phyloP scores from a whole-genome alignment of 1,140 invertebrate species.

The Helicoverpa zea region DNA sequence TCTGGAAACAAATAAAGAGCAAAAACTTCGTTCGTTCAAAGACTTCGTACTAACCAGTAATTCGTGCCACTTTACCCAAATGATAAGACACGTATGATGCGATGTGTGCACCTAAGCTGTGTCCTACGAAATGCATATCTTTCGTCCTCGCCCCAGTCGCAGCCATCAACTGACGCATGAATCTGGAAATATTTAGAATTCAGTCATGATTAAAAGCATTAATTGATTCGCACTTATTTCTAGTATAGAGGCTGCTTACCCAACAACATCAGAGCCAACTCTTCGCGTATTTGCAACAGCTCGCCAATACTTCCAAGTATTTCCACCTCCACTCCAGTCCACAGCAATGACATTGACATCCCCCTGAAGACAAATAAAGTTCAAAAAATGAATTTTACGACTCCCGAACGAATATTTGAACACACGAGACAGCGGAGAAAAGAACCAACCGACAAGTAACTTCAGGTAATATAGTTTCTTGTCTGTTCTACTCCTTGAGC shows the following conservation, averaged over 20 bases:
- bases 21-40: too few relatives aligned
- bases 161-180: conserved; percentile 74
- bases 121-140: conserved; percentile 88
- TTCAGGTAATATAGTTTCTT: too few relatives aligned
- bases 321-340: conserved; percentile 88
- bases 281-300: conserved; percentile 87
- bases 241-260: conserved; percentile 66
- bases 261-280: conserved; percentile 86
- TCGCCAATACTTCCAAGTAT: conserved; percentile 88
- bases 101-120: conserved; percentile 89
- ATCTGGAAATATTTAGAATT: conserved; percentile 62
- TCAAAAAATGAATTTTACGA: background rate
- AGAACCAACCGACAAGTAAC: too few relatives aligned
- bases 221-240: background rate
- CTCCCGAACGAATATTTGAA: background rate
- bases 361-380: conserved; percentile 66
- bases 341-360: conserved; percentile 88
- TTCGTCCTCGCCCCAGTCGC: conserved; percentile 74
- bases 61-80: conserved; percentile 79
- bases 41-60: too few relatives aligned
- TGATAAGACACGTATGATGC: conserved; percentile 87
- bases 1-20: background rate
- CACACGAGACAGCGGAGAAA: background rate
- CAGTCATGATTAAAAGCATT: background rate
- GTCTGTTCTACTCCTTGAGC: too few relatives aligned